Evolutionary conservation across 2,888 invertebrate species (phyloP), one percentile per base, ranked within the genome.

Genomic region (Sepioteuthis lessoniana): DNA sequence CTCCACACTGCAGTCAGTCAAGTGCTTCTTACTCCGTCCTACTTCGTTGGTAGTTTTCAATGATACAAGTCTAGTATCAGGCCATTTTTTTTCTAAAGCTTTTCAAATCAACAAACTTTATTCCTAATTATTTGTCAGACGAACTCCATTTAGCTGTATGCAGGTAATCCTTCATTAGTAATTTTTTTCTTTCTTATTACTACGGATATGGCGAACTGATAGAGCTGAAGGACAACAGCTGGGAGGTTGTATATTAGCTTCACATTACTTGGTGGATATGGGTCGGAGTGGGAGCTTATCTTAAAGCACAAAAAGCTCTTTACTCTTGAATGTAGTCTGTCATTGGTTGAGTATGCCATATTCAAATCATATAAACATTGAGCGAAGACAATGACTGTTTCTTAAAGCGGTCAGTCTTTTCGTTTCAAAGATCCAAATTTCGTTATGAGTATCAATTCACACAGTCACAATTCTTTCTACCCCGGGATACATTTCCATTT

Each of bases 391-490:
- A 76, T 76, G 76, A 25, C n/a, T 76, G 3, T 76, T 76, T 10
- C 60, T 60, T 60, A 60, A 60, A 60, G 76, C 76, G 76, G 76
- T 76, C 76, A 76, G 76, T 76, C 16, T 76, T 76, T n/a, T 76
- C 76, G 76, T n/a, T 35, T 76, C 76, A 76, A 35, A 76, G 76
- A n/a, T 35, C 76, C n/a, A 8, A 76, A 35, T 76, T 76, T n/a
- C 16, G n/a, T 25, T 31, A 16, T 0, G 10, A 76, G n/a, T 76
- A 76, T 76, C 76, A 76, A 35, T 76, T 76, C n/a, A 16, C 76
- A 2, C n/a, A 2, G n/a, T 3, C 76, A 76, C 55, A 55, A 25
- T 25, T 55, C 25, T 25, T 21, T 25, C 55, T 25, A 21, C 55
- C 25, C 55, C 55, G 8, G 76, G 13, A 76, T 76, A 76, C 76